Evolutionary conservation across 2,797 vertebrate genomes (phyloP).

Genomic region (Sebastes taczanowskii): DNA sequence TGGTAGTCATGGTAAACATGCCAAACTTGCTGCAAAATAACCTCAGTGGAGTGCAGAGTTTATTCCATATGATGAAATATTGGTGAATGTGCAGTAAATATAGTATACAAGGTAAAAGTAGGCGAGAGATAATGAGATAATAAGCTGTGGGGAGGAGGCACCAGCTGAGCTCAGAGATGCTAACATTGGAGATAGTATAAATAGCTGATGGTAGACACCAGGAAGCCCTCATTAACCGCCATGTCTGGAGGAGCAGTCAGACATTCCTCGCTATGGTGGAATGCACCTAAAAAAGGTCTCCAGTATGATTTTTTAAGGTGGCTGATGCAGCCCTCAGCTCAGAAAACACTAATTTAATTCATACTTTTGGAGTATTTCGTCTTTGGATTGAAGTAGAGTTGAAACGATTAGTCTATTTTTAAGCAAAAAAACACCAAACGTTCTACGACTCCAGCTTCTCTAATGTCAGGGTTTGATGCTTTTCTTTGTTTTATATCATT

Average conservation of each 20-base stretch:
- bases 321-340: conserved; percentile 7
- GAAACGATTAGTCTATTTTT: neutral
- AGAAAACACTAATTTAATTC: neutral
- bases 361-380: neutral
- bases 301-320: conserved; percentile 7
- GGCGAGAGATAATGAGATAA: conserved; percentile 31
- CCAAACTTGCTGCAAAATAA: neutral
- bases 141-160: conserved; percentile 25
- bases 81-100: neutral
- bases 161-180: conserved; percentile 46
- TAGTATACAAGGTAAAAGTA: neutral
- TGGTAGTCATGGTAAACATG: no score
- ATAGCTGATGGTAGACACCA: conserved; percentile 44
- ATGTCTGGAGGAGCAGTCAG: conserved; percentile 41
- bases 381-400: neutral
- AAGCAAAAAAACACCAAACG: neutral
- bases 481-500: neutral
- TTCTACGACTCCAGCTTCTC: neutral
- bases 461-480: neutral
- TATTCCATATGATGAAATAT: neutral
- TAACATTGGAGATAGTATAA: conserved; percentile 48
- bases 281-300: conserved; percentile 1
- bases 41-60: neutral
- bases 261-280: conserved; percentile 31
- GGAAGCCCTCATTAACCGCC: conserved; percentile 54